phyloP scores from a whole-genome alignment of 2,888 invertebrate genomes.

The Scotopteryx bipunctaria region DNA sequence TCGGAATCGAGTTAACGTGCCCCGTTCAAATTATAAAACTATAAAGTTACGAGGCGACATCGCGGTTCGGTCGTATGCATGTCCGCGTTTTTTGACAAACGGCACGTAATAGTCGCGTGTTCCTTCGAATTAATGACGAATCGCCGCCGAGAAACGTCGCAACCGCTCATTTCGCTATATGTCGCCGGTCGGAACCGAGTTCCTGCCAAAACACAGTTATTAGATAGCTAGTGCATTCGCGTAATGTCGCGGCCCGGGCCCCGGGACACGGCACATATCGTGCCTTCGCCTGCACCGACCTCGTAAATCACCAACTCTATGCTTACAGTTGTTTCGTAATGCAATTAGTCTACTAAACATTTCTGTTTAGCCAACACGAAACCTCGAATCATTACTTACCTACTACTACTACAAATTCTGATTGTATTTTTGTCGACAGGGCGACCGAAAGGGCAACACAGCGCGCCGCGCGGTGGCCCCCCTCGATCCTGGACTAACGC shows the following conservation, averaged over 20 bases:
- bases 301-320: conserved; percentile 67
- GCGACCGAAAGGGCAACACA: conserved; percentile 95
- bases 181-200: conserved; percentile 54
- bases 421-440: conserved; percentile 73
- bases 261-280: conserved; percentile 74
- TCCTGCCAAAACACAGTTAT: conserved; percentile 74
- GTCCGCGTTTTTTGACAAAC: conserved; percentile 73
- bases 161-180: conserved; percentile 75
- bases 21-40: conserved; percentile 76
- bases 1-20: conserved; percentile 78
- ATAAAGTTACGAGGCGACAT: conserved; percentile 76
- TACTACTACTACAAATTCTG: conserved; percentile 23
- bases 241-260: conserved; percentile 60
- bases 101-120: conserved; percentile 77
- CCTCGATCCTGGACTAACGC: conserved; percentile 97
- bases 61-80: conserved; percentile 61
- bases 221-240: conserved; percentile 77
- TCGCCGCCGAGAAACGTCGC: conserved; percentile 70
- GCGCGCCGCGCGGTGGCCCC: conserved; percentile 94
- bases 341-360: conserved; percentile 67
- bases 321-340: conserved; percentile 50
- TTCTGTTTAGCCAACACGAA: conserved; percentile 52
- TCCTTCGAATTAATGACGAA: conserved; percentile 76
- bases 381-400: conserved; percentile 33
- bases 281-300: conserved; percentile 61